phyloP scores from a whole-genome alignment of 2,797 vertebrate species.

The Falco biarmicus region DNA sequence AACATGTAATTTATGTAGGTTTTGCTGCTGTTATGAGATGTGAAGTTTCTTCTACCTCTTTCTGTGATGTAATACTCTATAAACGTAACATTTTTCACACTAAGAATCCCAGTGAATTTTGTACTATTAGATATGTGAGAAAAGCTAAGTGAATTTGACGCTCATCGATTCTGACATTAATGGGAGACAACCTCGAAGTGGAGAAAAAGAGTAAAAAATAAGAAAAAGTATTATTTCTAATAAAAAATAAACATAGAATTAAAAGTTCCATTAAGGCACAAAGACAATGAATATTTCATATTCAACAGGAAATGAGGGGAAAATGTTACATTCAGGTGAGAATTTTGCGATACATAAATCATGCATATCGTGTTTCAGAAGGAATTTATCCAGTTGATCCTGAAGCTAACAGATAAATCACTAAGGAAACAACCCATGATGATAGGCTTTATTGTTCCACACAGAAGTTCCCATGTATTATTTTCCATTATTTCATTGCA shows the following conservation, averaged over 20 bases:
- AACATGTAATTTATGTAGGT: not conserved
- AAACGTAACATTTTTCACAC: not conserved
- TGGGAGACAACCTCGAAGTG: not conserved
- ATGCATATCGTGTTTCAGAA: not conserved
- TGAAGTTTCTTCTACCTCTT: not conserved
- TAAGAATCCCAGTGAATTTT: not conserved
- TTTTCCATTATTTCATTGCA: conserved; percentile 18
- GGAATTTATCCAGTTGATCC: conserved; percentile 7
- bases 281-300: not conserved
- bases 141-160: not conserved
- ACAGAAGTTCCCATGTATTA: not conserved
- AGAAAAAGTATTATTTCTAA: not conserved
- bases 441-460: not conserved
- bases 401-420: conserved; percentile 6
- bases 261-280: not conserved
- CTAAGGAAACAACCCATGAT: not conserved
- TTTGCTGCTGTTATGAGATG: not conserved
- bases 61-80: not conserved
- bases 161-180: not conserved
- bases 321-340: not conserved
- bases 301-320: not conserved
- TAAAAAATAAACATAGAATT: not conserved
- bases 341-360: not conserved
- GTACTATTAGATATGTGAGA: not conserved
- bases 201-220: not conserved